Evolutionary conservation across 2,797 vertebrate species (phyloP).

Genomic region (Crenichthys baileyi): DNA sequence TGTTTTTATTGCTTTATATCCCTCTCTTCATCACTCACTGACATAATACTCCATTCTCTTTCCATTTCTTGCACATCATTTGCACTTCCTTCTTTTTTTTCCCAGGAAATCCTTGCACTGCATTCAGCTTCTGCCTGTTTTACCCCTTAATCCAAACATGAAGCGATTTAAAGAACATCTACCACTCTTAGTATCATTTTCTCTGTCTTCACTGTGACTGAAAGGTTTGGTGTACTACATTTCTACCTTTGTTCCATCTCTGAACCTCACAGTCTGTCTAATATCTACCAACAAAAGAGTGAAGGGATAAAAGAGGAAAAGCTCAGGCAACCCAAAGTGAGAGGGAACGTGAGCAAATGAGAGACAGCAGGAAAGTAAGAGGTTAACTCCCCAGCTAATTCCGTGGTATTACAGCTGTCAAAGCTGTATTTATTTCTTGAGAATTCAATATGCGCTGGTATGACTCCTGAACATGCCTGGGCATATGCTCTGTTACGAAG

Average conservation of each 20-base stretch:
- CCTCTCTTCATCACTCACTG: background rate
- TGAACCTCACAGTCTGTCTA: slow-evolving; percentile 27
- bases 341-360: slow-evolving; percentile 18
- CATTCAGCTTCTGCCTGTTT: slow-evolving; percentile 16
- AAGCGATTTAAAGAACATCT: slow-evolving; percentile 54
- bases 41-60: background rate
- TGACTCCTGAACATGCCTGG: slow-evolving; percentile 27
- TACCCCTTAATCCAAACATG: slow-evolving; percentile 24
- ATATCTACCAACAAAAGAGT: slow-evolving; percentile 23
- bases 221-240: slow-evolving; percentile 31
- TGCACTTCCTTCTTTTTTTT: background rate
- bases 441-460: slow-evolving; percentile 38
- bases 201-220: slow-evolving; percentile 11
- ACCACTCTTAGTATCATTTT: slow-evolving; percentile 53
- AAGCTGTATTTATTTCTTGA: slow-evolving; percentile 52
- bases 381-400: slow-evolving; percentile 64
- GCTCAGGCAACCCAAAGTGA: slow-evolving; percentile 13
- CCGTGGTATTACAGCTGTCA: slow-evolving; percentile 57
- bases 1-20: slow-evolving; percentile 6
- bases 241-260: slow-evolving; percentile 20
- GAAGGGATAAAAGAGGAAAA: slow-evolving; percentile 5
- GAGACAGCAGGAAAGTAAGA: slow-evolving; percentile 42
- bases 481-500: slow-evolving; percentile 13
- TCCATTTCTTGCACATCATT: slow-evolving; percentile 14
- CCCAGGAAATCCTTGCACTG: background rate